A percentile compares a stretch with the other conserved stretches of the same genome.
phyloP scores from a whole-genome alignment of 2,113 vertebrate genomes.

The Acanthochromis polyacanthus region DNA sequence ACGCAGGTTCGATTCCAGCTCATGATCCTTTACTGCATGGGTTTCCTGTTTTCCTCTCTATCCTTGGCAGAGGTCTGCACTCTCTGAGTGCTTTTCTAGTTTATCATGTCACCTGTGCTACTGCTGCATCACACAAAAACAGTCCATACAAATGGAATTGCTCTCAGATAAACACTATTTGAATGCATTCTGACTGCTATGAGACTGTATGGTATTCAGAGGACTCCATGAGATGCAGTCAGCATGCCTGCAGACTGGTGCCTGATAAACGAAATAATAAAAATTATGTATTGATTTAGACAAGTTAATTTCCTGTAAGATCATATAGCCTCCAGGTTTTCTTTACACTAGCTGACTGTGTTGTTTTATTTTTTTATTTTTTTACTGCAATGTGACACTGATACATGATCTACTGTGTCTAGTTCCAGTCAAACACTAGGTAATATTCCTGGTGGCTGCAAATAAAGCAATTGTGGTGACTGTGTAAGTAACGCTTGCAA shows the following conservation, averaged over 20 bases:
- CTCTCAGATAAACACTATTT: not conserved
- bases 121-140: not conserved
- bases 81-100: too few species aligned
- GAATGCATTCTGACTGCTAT: slow-evolving; percentile 10
- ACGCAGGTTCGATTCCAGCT: too few species aligned
- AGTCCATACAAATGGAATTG: not conserved
- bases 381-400: slow-evolving; percentile 4
- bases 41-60: too few species aligned
- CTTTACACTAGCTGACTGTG: not conserved
- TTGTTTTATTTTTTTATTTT: not conserved
- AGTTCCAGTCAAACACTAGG: not conserved
- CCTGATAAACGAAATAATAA: slow-evolving; percentile 29
- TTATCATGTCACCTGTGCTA: not conserved
- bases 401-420: slow-evolving; percentile 7
- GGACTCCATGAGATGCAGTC: not conserved
- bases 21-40: too few species aligned
- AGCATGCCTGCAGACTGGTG: not conserved
- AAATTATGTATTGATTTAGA: slow-evolving; percentile 35
- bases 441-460: slow-evolving; percentile 3
- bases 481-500: not conserved
- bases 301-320: slow-evolving; percentile 23
- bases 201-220: not conserved
- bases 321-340: slow-evolving; percentile 16
- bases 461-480: not conserved
- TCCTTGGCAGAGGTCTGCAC: too few species aligned